These are phyloP conservation scores for Pogoniulus pusillus DNA, from an alignment of 2,797 vertebrate species.

Conservation along the genomic window DNA sequence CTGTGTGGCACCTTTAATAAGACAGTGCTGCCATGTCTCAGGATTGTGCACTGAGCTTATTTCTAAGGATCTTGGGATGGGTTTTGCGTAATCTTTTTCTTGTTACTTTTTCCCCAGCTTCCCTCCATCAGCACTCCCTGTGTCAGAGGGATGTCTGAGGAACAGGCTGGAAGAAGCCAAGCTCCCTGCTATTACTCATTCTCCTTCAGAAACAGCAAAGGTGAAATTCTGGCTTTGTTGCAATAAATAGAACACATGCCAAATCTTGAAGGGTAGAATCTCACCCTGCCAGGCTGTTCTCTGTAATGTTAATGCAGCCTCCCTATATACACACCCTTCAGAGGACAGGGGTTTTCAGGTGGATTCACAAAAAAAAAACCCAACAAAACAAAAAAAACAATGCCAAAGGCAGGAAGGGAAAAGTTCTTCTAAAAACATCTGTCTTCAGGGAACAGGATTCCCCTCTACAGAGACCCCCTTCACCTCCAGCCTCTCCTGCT, in stretches of 20 bases:
- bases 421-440: neutral
- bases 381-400: neutral
- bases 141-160: neutral
- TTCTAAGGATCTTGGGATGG: neutral
- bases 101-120: neutral
- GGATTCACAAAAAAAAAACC: neutral
- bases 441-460: rapidly evolving
- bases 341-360: neutral
- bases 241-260: neutral
- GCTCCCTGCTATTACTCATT: neutral
- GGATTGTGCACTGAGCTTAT: neutral
- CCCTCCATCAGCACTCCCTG: neutral
- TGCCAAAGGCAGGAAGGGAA: neutral
- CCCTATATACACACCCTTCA: neutral
- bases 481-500: neutral
- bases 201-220: neutral
- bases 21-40: neutral
- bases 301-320: neutral
- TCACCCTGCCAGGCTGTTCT: neutral
- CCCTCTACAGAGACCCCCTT: neutral
- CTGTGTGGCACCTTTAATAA: neutral
- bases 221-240: conserved; percentile 2
- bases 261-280: neutral
- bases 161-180: neutral
- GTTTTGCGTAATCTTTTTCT: neutral